Conservation (phyloP, 2,113 vertebrate species). For the Ceyx cyanopectus region DNA sequence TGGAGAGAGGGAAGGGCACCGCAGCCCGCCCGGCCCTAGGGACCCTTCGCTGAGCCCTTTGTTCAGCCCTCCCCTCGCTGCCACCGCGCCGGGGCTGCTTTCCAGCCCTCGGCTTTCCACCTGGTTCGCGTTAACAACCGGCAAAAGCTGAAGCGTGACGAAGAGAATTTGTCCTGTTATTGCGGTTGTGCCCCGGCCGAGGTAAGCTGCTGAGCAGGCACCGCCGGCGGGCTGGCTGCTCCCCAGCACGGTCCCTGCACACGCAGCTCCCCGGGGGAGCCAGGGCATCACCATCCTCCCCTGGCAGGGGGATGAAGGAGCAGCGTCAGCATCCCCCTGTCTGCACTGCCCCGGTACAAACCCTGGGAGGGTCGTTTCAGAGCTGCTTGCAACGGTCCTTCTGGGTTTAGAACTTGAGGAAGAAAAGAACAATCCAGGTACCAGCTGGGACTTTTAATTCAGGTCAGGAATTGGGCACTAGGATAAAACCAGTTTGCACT, state of each 20-base stretch:
- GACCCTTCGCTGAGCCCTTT: not conserved
- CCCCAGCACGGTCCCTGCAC: not conserved
- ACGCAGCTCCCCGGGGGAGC: too few species aligned
- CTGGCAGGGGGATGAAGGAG: not conserved
- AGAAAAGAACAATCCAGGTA: not conserved
- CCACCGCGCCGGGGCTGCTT: not conserved
- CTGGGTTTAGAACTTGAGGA: not conserved
- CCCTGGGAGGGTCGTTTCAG: not conserved
- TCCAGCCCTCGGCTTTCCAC: conserved; percentile 17
- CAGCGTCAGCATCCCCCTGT: not conserved
- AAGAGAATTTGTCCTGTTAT: conserved; percentile 23
- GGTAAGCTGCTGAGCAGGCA: conserved; percentile 11
- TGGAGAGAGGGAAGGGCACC: not conserved
- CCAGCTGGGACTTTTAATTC: not conserved
- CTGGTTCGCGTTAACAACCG: conserved; percentile 45
- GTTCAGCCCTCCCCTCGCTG: not conserved
- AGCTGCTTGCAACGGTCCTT: not conserved
- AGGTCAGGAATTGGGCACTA: not conserved
- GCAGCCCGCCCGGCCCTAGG: not conserved
- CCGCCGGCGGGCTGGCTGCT: not conserved
- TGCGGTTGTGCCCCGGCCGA: not conserved
- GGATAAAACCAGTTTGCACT: not conserved
- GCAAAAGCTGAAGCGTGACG: not conserved
- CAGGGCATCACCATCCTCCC: too few species aligned
- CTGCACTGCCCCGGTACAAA: not conserved